Evolutionary conservation across 2,888 invertebrate species (phyloP).

Genomic region (Pristionchus exspectatus): DNA sequence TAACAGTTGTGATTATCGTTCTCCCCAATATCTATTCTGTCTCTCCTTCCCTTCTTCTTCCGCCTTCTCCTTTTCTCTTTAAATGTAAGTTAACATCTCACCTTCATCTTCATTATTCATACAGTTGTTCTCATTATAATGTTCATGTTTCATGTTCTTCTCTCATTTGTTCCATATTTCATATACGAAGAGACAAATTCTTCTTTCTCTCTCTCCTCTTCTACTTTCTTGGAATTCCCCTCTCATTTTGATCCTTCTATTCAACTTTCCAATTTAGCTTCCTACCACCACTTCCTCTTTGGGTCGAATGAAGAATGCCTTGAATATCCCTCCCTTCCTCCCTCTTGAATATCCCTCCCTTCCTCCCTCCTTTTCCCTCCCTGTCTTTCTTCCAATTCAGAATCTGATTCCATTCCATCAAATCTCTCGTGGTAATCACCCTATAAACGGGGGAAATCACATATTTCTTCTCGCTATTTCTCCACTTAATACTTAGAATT

Average conservation of each 20-base stretch:
- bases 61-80: background rate
- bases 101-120: background rate
- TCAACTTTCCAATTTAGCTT: background rate
- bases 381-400: background rate
- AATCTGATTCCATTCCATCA: background rate
- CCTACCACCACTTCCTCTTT: background rate
- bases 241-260: conserved; percentile 37
- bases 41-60: background rate
- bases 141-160: background rate
- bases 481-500: background rate
- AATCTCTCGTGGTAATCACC: conserved; percentile 2
- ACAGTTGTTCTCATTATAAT: background rate
- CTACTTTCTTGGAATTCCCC: conserved; percentile 13
- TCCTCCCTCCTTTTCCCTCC: background rate
- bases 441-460: conserved; percentile 16
- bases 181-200: background rate
- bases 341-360: background rate
- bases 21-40: background rate
- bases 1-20: too few relatives aligned
- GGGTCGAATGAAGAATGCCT: background rate
- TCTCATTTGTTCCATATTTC: background rate
- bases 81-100: background rate
- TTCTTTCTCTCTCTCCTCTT: background rate
- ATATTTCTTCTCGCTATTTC: background rate
- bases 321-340: too few relatives aligned